These are phyloP conservation scores for Nasonia oneida DNA, from an alignment of 2,888 invertebrate genomes.

Conservation along the genomic window DNA sequence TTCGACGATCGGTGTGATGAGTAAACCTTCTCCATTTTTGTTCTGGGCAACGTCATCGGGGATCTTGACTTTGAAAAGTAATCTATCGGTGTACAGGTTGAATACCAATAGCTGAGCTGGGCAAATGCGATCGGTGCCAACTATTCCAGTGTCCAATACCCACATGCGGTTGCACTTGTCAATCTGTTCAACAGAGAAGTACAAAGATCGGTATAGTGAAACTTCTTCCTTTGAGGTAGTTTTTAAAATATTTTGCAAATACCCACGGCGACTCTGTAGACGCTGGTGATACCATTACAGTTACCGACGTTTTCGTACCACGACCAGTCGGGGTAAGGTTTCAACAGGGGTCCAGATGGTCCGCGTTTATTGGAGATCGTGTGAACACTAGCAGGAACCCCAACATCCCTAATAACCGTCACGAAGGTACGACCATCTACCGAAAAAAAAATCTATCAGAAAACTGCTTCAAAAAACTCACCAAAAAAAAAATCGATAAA, in stretches of 20 bases:
- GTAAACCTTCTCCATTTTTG: constrained; percentile 61
- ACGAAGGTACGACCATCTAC: constrained; percentile 81
- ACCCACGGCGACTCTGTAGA: constrained; percentile 86
- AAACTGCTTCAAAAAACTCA: background rate
- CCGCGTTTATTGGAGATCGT: constrained; percentile 80
- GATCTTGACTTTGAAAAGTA: constrained; percentile 69
- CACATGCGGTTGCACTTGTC: constrained; percentile 86
- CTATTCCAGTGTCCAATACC: constrained; percentile 85
- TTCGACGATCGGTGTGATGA: constrained; percentile 70
- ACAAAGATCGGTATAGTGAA: background rate
- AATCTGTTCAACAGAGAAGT: constrained; percentile 71
- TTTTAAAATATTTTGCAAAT: background rate
- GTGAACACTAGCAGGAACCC: constrained; percentile 86
- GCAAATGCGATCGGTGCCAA: constrained; percentile 82
- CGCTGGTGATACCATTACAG: constrained; percentile 86
- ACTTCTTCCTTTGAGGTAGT: background rate
- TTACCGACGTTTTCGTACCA: constrained; percentile 82
- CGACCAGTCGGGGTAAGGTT: constrained; percentile 84
- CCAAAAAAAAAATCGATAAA: background rate
- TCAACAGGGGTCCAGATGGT: constrained; percentile 80
- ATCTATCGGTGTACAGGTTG: constrained; percentile 81
- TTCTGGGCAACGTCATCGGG: constrained; percentile 63
- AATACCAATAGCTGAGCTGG: constrained; percentile 87
- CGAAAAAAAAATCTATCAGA: background rate
- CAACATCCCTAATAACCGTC: constrained; percentile 83